phyloP scores from a whole-genome alignment of 2,888 invertebrate genomes.

The Sesamia inferens region DNA sequence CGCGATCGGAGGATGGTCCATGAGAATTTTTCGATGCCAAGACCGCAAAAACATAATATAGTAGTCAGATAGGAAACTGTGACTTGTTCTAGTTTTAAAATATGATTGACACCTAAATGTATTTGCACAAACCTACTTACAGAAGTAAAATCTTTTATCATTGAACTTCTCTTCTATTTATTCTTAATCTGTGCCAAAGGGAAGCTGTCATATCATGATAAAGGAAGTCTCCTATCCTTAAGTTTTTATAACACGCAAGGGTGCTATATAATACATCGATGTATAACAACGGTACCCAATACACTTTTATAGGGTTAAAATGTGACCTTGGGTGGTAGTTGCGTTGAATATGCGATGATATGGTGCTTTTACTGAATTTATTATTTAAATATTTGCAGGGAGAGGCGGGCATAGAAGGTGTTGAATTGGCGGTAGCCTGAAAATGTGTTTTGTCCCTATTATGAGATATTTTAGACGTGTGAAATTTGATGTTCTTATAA shows the following conservation, averaged over 20 bases:
- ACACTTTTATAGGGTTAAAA: conserved; percentile 61
- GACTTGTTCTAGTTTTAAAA: too few species aligned
- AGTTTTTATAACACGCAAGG: conserved; percentile 59
- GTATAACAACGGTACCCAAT: conserved; percentile 52
- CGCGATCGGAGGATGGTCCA: too few species aligned
- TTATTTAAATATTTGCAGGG: conserved; percentile 59
- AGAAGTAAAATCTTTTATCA: too few species aligned
- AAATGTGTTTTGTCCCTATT: conserved; percentile 3
- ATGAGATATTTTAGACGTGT: too few species aligned
- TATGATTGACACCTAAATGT: too few species aligned
- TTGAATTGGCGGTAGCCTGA: conserved; percentile 24
- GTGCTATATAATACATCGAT: conserved; percentile 49
- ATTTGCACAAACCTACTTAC: too few species aligned
- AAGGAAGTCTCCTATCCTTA: conserved; percentile 45
- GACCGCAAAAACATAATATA: too few species aligned
- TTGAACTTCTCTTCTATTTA: not conserved
- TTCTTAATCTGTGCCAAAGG: conserved; percentile 19
- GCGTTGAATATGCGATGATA: conserved; percentile 61
- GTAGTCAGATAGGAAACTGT: too few species aligned
- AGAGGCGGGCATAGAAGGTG: conserved; percentile 6
- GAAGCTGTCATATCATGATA: conserved; percentile 60
- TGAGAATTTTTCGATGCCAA: too few species aligned
- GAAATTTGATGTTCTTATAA: too few species aligned
- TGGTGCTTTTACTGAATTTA: conserved; percentile 48
- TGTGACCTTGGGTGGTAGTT: conserved; percentile 56